Conservation (phyloP, 2,888 invertebrate species). For the Mesopsocus fuscifrons region DNA sequence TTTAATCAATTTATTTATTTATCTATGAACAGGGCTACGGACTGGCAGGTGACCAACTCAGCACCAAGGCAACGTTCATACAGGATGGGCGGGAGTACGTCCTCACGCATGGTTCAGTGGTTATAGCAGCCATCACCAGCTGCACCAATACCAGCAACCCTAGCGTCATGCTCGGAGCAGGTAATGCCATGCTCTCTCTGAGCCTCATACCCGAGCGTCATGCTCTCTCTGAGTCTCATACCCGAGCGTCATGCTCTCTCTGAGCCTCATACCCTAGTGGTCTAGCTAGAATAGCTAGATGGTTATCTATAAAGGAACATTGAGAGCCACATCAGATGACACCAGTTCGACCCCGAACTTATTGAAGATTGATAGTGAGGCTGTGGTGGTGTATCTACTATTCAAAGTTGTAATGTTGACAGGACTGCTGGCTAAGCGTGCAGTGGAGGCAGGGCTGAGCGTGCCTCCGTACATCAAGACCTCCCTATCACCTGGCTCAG, state of each 20-base stretch:
- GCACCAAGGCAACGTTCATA: constrained; percentile 48
- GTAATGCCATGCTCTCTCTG: too few species aligned
- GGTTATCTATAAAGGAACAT: too few species aligned
- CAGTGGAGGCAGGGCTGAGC: constrained; percentile 71
- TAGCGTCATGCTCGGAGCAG: constrained; percentile 94
- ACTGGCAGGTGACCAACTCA: constrained; percentile 41
- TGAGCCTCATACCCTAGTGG: not conserved
- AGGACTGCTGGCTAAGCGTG: constrained; percentile 83
- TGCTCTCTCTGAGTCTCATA: constrained; percentile 8
- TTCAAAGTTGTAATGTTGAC: too few species aligned
- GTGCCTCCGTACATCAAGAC: constrained; percentile 94
- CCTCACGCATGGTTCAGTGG: constrained; percentile 77
- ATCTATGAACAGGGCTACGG: too few species aligned
- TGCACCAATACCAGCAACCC: constrained; percentile 98
- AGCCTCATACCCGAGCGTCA: not conserved
- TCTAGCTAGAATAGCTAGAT: too few species aligned
- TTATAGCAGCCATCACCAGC: constrained; percentile 94
- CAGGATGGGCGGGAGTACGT: constrained; percentile 63
- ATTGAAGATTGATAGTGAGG: too few species aligned
- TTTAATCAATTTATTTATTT: too few species aligned
- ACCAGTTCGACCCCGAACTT: too few species aligned
- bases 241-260: not conserved
- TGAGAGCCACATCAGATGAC: constrained; percentile 6
- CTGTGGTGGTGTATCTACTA: too few species aligned
- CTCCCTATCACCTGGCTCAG: constrained; percentile 87